phyloP scores from a whole-genome alignment of 2,113 vertebrate genomes.

The Isichthys henryi region DNA sequence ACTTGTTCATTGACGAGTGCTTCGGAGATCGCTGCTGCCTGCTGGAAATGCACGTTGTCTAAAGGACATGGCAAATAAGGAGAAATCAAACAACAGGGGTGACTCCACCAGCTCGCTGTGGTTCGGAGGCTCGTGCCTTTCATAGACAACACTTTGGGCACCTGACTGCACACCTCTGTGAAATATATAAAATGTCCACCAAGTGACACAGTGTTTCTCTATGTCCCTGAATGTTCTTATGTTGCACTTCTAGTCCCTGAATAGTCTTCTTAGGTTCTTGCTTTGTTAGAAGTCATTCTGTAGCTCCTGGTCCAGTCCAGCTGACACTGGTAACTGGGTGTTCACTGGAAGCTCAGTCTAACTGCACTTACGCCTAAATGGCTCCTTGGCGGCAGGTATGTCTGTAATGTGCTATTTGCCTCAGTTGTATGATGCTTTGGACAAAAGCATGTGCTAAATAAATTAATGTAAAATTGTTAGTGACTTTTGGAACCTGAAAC shows the following conservation, averaged over 20 bases:
- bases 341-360: background rate
- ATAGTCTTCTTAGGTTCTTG: background rate
- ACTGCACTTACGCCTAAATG: background rate
- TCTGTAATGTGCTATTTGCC: background rate
- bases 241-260: background rate
- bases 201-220: background rate
- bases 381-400: background rate
- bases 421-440: background rate
- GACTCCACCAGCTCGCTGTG: background rate
- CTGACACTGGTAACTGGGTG: background rate
- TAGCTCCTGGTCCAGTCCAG: background rate
- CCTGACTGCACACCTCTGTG: background rate
- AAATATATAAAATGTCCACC: background rate
- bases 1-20: constrained; percentile 84
- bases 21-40: constrained; percentile 89
- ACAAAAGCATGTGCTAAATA: background rate
- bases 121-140: background rate
- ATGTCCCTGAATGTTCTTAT: background rate
- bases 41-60: constrained; percentile 99
- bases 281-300: background rate
- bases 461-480: background rate
- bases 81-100: background rate
- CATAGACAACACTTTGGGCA: background rate
- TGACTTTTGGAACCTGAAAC: background rate
- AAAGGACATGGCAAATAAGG: constrained; percentile 20